Percentiles rank a stretch among this genome's conserved stretches.
Conservation (phyloP, 1,140 invertebrate species). For the Microplitis mediator region DNA sequence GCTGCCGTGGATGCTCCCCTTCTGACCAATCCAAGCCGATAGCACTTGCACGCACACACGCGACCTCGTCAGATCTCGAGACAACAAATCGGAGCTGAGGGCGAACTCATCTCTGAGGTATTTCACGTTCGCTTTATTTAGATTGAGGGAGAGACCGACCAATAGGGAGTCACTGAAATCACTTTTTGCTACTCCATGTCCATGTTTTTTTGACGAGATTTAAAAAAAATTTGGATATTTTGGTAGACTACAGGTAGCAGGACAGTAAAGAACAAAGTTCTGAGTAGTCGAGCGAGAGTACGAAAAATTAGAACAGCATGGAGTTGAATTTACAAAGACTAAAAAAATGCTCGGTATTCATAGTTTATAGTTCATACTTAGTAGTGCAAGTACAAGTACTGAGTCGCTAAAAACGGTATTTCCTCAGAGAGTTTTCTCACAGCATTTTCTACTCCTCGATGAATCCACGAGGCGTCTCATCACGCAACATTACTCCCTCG, state of each 20-base stretch:
- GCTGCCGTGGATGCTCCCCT: conserved; percentile 42
- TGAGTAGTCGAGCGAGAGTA: too few relatives aligned
- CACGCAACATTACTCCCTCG: conserved; percentile 58
- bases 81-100: neutral
- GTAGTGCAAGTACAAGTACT: neutral
- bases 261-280: too few relatives aligned
- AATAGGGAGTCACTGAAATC: too few relatives aligned
- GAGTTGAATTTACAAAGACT: neutral
- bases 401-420: too few relatives aligned
- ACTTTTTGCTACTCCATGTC: too few relatives aligned
- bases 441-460: conserved; percentile 46
- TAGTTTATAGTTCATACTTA: neutral
- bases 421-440: conserved; percentile 17
- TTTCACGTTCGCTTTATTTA: neutral
- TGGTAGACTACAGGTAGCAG: too few relatives aligned
- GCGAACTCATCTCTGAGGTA: neutral
- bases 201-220: too few relatives aligned
- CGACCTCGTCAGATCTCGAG: neutral
- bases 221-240: too few relatives aligned
- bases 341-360: neutral
- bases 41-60: conserved; percentile 30
- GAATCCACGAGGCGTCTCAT: conserved; percentile 60
- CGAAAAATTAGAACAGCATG: too few relatives aligned
- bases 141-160: neutral
- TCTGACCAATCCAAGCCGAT: conserved; percentile 44